A percentile compares a stretch with the other conserved stretches of the same genome.
These are phyloP conservation scores for Diorhabda elongata DNA, from an alignment of 1,140 invertebrate species.

Conservation along the genomic window DNA sequence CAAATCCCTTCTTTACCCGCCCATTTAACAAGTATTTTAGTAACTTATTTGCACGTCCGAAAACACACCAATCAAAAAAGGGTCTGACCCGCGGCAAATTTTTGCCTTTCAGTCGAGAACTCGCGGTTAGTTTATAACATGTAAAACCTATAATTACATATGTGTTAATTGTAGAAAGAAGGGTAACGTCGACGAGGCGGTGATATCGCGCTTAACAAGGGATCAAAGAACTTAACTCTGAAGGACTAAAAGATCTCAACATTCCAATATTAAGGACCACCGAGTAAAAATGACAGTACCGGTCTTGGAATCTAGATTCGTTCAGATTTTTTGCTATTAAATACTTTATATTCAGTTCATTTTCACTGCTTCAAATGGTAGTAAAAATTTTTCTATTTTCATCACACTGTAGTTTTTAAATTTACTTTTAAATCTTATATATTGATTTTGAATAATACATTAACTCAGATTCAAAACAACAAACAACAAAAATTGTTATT, in stretches of 20 bases:
- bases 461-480: too few species aligned
- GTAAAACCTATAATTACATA: constrained; percentile 16
- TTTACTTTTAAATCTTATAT: too few species aligned
- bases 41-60: constrained; percentile 17
- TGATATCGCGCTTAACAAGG: neutral
- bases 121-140: constrained; percentile 6
- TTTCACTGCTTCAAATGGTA: too few species aligned
- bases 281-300: constrained; percentile 9
- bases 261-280: constrained; percentile 15
- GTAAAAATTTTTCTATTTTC: too few species aligned
- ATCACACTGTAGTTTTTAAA: too few species aligned
- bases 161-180: constrained; percentile 18
- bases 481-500: too few species aligned
- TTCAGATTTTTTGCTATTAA: too few species aligned
- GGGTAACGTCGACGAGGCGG: constrained; percentile 8
- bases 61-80: constrained; percentile 9
- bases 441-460: too few species aligned
- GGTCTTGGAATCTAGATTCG: neutral
- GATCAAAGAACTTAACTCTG: constrained; percentile 10
- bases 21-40: constrained; percentile 1
- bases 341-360: too few species aligned
- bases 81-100: constrained; percentile 10
- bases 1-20: too few species aligned
- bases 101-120: neutral
- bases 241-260: constrained; percentile 7